Evolutionary conservation across 2,888 invertebrate species (phyloP).

Genomic region (Cartodere bifasciata): DNA sequence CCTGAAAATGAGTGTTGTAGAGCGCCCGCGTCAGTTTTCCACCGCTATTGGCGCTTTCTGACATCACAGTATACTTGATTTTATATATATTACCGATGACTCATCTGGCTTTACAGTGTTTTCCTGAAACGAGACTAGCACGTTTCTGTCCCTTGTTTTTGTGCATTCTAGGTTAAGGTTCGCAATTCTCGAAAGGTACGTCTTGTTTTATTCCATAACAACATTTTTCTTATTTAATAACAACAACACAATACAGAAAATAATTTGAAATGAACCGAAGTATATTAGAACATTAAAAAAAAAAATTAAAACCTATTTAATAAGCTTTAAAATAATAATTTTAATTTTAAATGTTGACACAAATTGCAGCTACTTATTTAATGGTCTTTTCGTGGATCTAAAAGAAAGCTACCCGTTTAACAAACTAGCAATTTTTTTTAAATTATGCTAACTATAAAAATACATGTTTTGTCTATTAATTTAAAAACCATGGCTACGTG

Average conservation of each 20-base stretch:
- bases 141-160: constrained; percentile 8
- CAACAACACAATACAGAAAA: too few species aligned
- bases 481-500: too few species aligned
- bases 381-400: too few species aligned
- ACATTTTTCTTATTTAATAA: too few species aligned
- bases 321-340: too few species aligned
- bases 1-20: constrained; percentile 18
- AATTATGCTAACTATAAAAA: too few species aligned
- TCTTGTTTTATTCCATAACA: neutral
- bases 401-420: neutral
- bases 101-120: constrained; percentile 33
- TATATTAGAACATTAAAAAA: too few species aligned
- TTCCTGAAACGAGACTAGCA: constrained; percentile 19
- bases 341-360: too few species aligned
- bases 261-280: too few species aligned
- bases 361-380: too few species aligned
- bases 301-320: too few species aligned
- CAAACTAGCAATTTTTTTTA: neutral
- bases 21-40: constrained; percentile 25
- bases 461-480: too few species aligned
- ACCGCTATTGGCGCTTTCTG: constrained; percentile 26
- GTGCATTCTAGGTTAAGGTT: constrained; percentile 8
- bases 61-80: constrained; percentile 27
- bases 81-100: constrained; percentile 34
- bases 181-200: neutral